Percentiles rank a stretch among this genome's conserved stretches.
phyloP scores from a whole-genome alignment of 2,888 invertebrate genomes.

The Melinaea marsaeus region DNA sequence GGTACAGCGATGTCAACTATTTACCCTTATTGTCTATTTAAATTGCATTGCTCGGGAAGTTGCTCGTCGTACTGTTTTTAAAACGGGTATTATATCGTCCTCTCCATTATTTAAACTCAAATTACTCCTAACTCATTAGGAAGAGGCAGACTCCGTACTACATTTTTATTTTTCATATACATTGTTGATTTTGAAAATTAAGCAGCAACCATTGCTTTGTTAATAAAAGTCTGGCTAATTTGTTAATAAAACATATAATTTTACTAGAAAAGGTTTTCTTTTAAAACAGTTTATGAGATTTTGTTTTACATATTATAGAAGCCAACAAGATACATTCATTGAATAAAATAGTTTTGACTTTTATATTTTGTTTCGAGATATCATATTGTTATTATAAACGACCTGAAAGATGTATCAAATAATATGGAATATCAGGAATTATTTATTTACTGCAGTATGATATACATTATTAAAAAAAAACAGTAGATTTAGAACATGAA shows the following conservation, averaged over 20 bases:
- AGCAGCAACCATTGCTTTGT: constrained; percentile 72
- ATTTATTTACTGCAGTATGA: too few relatives aligned
- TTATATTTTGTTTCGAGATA: constrained; percentile 4
- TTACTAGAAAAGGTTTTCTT: constrained; percentile 5
- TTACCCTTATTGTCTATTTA: constrained; percentile 57
- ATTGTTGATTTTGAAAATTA: constrained; percentile 75
- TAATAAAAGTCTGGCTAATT: constrained; percentile 66
- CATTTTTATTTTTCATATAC: constrained; percentile 56
- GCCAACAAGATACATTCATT: neutral
- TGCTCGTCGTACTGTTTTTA: constrained; percentile 65
- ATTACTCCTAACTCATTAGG: constrained; percentile 75
- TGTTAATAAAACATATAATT: constrained; percentile 55
- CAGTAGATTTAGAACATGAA: too few relatives aligned
- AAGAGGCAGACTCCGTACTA: constrained; percentile 53
- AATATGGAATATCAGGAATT: too few relatives aligned
- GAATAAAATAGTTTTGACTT: neutral
- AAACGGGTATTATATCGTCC: constrained; percentile 70
- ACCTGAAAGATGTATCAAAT: too few relatives aligned
- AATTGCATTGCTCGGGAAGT: constrained; percentile 66
- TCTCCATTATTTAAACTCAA: constrained; percentile 72
- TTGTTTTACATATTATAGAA: neutral
- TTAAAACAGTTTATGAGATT: neutral
- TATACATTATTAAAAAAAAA: too few relatives aligned
- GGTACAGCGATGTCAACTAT: constrained; percentile 59
- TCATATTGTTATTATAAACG: too few relatives aligned